Percentiles rank a stretch among this genome's conserved stretches.
Conservation (phyloP, 2,797 vertebrate genomes). For the Chelonia mydas region DNA sequence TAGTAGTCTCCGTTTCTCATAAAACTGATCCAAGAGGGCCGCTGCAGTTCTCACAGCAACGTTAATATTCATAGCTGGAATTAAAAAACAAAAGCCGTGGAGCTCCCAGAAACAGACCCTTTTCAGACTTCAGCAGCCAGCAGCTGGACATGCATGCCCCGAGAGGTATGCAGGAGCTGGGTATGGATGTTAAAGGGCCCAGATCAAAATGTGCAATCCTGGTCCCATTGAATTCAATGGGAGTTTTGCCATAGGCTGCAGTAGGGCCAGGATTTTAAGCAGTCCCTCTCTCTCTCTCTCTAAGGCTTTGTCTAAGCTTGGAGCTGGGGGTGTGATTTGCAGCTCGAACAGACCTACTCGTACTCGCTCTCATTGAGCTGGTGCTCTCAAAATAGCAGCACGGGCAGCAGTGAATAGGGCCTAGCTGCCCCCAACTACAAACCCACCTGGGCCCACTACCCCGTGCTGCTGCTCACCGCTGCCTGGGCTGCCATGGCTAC, state of each 20-base stretch:
- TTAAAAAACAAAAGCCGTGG: constrained; percentile 6
- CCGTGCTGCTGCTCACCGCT: neutral
- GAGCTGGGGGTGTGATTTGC: neutral
- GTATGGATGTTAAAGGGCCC: neutral
- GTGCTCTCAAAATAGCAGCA: neutral
- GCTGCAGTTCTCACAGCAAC: constrained; percentile 92
- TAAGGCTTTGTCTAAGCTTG: neutral
- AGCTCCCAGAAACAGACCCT: neutral
- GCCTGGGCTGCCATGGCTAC: neutral
- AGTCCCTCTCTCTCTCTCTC: neutral
- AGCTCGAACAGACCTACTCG: neutral
- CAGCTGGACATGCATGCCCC: neutral
- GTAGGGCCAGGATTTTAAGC: neutral
- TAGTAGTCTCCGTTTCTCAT: constrained; percentile 94
- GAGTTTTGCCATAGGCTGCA: neutral
- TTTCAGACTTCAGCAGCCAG: constrained; percentile 1
- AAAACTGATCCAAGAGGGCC: constrained; percentile 96
- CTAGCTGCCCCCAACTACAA: neutral
- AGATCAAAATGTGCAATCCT: neutral
- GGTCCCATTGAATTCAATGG: neutral
- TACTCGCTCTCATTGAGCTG: neutral
- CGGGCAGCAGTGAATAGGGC: neutral
- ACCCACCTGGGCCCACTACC: neutral
- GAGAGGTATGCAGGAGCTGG: neutral
- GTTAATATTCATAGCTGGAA: constrained; percentile 95